Evolutionary conservation across 2,113 vertebrate species (phyloP).

Genomic region (Passerina amoena): DNA sequence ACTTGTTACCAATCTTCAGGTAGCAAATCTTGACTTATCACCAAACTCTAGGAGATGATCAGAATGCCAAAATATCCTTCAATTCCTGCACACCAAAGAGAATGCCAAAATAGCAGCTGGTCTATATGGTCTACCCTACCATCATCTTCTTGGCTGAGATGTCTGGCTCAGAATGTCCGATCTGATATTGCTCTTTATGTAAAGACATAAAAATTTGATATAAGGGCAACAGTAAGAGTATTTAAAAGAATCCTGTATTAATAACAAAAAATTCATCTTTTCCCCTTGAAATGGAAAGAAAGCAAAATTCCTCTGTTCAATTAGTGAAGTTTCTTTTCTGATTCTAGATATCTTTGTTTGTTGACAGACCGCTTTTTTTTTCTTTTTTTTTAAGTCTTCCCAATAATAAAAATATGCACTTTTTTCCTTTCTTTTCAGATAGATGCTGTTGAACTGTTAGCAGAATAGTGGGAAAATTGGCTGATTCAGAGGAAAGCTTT

Average conservation of each 20-base stretch:
- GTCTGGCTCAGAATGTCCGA: background rate
- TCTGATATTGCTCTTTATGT: background rate
- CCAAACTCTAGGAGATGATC: background rate
- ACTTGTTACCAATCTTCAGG: background rate
- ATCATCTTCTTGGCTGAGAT: background rate
- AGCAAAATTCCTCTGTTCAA: background rate
- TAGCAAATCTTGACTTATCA: background rate
- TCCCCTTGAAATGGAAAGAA: background rate
- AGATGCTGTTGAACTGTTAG: conserved; percentile 77
- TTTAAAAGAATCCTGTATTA: background rate
- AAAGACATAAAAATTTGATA: background rate
- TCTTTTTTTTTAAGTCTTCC: background rate
- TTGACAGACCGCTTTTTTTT: background rate
- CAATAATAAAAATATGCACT: background rate
- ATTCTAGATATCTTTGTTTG: background rate
- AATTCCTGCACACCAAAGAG: background rate
- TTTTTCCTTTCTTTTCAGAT: conserved; percentile 63
- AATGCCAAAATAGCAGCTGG: background rate
- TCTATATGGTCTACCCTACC: background rate
- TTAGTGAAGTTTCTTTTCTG: background rate
- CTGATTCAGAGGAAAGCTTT: conserved; percentile 79
- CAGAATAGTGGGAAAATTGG: conserved; percentile 76
- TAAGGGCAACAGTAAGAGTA: background rate
- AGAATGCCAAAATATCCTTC: background rate
- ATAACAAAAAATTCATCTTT: background rate